Base-by-base conservation (phyloP, 2,113 vertebrate genomes). In the Strigops habroptila region DNA sequence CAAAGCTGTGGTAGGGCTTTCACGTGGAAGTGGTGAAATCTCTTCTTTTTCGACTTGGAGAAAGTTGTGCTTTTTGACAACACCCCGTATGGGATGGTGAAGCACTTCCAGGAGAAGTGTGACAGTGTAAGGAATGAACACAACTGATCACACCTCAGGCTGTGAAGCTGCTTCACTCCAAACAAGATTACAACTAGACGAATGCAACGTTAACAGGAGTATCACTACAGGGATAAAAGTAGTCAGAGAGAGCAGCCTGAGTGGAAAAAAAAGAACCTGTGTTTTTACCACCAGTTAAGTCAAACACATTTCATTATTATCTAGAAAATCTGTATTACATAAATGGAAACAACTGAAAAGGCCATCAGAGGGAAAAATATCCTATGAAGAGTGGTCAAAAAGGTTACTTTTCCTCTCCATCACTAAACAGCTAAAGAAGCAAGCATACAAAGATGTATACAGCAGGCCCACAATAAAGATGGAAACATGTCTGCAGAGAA, bases 61-160 rank as follows among this genome's bases (percentile, higher is more conserved):
- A 30, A 96, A 96, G 73, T 84, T 96, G 86, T 92, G 48, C 52
- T 69, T 94, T 85, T 71, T 80, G 93, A 95, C 95, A 96, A 86
- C 46, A 49, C n/a, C 70, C 89, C 49, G 3, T 91, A 86, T 65
- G 74, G 91, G 90, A 94, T 0, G 0, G 86, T 39, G 73, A 92
- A 86, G 67, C 55, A 80, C 80, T 97, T 95, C 88, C 94, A 91
- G 86, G 53, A 73, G 41, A 90, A 3, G 39, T n/a, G 37, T 82
- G 86, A 86, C 77, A 96, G 86, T 59, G 62, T 1, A 75, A 59
- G 28, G 92, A 91, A 80, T 31, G 69, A 91, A 91, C 21, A 78
- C 67, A 85, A 69, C 23, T 78, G 73, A 97, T 91, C 82, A 46
- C 35, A 95, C 79, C 78, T 87, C 91, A 93, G 74, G 73, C 67